Evolutionary conservation across 2,797 vertebrate genomes (phyloP).

Genomic region (Karalla daura): DNA sequence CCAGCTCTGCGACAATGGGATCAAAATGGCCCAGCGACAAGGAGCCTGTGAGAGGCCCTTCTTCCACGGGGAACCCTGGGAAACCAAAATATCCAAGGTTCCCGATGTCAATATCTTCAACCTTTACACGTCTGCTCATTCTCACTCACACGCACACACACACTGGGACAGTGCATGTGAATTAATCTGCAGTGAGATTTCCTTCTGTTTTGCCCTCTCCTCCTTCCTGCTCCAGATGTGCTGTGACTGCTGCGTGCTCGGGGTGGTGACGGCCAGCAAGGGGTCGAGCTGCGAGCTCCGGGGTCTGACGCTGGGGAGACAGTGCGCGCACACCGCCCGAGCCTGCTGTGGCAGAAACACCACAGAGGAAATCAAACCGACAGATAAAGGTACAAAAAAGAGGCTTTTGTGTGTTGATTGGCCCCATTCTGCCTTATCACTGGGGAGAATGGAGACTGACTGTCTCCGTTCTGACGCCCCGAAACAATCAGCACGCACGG

Average conservation of each 20-base stretch:
- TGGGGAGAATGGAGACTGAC: not conserved
- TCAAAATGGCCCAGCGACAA: slow-evolving; percentile 76
- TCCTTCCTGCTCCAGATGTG: slow-evolving; percentile 82
- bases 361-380: not conserved
- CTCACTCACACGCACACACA: not conserved
- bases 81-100: slow-evolving; percentile 86
- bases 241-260: slow-evolving; percentile 91
- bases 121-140: not conserved
- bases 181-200: not conserved
- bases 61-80: slow-evolving; percentile 67
- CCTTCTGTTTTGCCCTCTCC: not conserved
- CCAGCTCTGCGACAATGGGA: slow-evolving; percentile 81
- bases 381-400: slow-evolving; percentile 47
- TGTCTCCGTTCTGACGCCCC: not conserved
- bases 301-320: slow-evolving; percentile 80
- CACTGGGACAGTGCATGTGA: not conserved
- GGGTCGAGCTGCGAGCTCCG: slow-evolving; percentile 83
- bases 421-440: slow-evolving; percentile 24
- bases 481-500: not conserved
- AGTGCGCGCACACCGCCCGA: slow-evolving; percentile 84
- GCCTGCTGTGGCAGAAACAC: slow-evolving; percentile 84
- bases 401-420: slow-evolving; percentile 12
- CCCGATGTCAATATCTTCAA: not conserved
- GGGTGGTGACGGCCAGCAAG: slow-evolving; percentile 72
- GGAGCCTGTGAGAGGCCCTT: slow-evolving; percentile 75